Base-by-base conservation (phyloP, 2,797 vertebrate genomes). In the Fratercula arctica region DNA sequence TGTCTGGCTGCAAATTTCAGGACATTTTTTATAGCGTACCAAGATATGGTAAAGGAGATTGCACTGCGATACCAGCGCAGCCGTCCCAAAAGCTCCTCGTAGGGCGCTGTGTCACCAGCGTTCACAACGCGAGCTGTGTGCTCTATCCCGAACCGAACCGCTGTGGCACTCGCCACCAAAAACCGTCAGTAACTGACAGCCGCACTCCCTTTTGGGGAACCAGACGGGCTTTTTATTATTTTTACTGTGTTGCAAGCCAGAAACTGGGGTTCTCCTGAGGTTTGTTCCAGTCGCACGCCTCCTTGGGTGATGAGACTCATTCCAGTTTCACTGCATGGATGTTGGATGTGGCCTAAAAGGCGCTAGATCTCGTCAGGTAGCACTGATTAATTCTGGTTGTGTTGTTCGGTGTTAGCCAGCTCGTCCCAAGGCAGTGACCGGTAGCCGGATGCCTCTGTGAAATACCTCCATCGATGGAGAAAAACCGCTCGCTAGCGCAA, bases 401-500 rank as follows among this genome's bases (percentile, higher is more conserved):
- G 1, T 11, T 6, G 41, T n/a, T 54, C 3, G 1, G 18, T 4
- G 1, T 46, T 25, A 8, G 19, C 26, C 5, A 5, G 21, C 51
- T 46, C 1, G 1, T 37, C 16, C 51, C 17, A 11, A 33, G 43
- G 24, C 2, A 1, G 29, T 5, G 39, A 45, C 25, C 19, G 2
- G 25, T 10, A 41, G 54, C 79, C 8, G 3, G 79, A 18, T 3
- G 5, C 16, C 37, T 45, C 80, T 0, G 4, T 29, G 56, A 31
- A 61, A 35, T 25, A 35, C 9, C 25, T 20, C 48, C 26, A 10
- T 21, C 13, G 0, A 5, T 2, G n/a, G 59, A 17, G 39, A 37
- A 26, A 14, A 37, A 3, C 18, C 0, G 3, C 56, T 51, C 1
- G 3, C 19, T 51, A 3, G 2, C 1, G 3, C 1, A 2, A 1